Conservation (phyloP, 2,888 invertebrate genomes). For the Zygogramma bicolorata region DNA sequence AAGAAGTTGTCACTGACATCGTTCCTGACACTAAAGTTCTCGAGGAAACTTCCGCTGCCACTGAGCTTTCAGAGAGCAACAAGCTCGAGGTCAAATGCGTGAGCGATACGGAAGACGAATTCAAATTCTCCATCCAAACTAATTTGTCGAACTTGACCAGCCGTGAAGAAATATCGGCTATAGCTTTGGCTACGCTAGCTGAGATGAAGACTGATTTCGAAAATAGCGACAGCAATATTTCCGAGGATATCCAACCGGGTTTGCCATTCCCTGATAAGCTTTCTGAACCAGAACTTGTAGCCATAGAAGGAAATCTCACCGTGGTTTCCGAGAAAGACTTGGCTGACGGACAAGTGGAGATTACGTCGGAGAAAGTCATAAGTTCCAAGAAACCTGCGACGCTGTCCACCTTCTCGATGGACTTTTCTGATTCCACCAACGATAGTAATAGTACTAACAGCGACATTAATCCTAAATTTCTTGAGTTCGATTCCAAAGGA, state of each 20-base stretch:
- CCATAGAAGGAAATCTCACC: conserved; percentile 72
- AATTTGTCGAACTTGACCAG: conserved; percentile 49
- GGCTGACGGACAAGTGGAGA: conserved; percentile 68
- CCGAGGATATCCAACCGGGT: conserved; percentile 22
- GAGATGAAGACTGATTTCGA: conserved; percentile 40
- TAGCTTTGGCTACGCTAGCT: conserved; percentile 42
- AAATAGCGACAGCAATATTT: conserved; percentile 24
- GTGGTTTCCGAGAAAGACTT: conserved; percentile 66
- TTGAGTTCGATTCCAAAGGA: conserved; percentile 35
- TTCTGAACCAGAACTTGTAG: conserved; percentile 59
- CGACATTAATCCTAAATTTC: conserved; percentile 16
- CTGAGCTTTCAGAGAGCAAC: conserved; percentile 30
- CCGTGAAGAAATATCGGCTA: conserved; percentile 50
- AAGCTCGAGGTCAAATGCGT: conserved; percentile 41
- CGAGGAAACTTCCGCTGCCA: conserved; percentile 11
- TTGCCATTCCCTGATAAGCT: conserved; percentile 29
- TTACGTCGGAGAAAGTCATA: conserved; percentile 64
- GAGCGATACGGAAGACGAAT: conserved; percentile 37
- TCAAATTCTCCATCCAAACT: conserved; percentile 56
- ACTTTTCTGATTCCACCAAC: conserved; percentile 57
- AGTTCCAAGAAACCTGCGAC: conserved; percentile 60
- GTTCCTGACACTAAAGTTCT: not conserved
- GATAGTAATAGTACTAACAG: conserved; percentile 32
- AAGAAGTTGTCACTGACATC: not conserved
- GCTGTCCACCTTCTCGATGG: conserved; percentile 62